Evolutionary conservation across 2,888 invertebrate species (phyloP).

Genomic region (Lapara coniferarum): DNA sequence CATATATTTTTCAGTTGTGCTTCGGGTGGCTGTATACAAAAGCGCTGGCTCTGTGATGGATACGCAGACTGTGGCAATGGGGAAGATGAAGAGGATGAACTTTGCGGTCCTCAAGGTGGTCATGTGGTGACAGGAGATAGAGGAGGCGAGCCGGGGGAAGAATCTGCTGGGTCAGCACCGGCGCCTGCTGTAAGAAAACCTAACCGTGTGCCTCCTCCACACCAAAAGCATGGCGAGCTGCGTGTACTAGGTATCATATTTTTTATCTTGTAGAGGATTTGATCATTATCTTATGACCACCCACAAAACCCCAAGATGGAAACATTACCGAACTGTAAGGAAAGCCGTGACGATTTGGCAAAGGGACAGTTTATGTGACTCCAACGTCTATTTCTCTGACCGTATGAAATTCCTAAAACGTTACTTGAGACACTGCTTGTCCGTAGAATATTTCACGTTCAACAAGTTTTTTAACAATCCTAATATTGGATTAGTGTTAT

Average conservation of each 20-base stretch:
- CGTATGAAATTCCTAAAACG: too few species aligned
- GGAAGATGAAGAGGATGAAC: conserved; percentile 63
- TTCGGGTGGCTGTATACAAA: conserved; percentile 67
- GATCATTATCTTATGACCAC: too few species aligned
- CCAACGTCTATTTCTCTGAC: too few species aligned
- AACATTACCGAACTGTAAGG: too few species aligned
- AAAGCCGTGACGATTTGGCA: too few species aligned
- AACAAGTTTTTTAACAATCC: too few species aligned
- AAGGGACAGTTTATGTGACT: background rate
- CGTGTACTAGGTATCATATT: background rate
- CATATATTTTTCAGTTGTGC: conserved; percentile 56
- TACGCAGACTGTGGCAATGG: conserved; percentile 74
- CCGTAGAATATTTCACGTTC: too few species aligned
- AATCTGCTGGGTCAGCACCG: conserved; percentile 71
- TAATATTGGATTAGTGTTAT: too few species aligned
- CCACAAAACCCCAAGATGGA: too few species aligned
- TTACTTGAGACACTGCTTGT: too few species aligned
- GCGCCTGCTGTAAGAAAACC: conserved; percentile 66
- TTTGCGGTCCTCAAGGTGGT: conserved; percentile 45
- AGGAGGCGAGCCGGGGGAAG: conserved; percentile 59
- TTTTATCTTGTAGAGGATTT: background rate
- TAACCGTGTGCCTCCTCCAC: conserved; percentile 43
- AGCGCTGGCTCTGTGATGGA: conserved; percentile 77
- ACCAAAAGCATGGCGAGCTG: background rate
- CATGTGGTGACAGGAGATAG: conserved; percentile 32